Base-by-base conservation (phyloP, 1,140 invertebrate species). In the Coelopa frigida region DNA sequence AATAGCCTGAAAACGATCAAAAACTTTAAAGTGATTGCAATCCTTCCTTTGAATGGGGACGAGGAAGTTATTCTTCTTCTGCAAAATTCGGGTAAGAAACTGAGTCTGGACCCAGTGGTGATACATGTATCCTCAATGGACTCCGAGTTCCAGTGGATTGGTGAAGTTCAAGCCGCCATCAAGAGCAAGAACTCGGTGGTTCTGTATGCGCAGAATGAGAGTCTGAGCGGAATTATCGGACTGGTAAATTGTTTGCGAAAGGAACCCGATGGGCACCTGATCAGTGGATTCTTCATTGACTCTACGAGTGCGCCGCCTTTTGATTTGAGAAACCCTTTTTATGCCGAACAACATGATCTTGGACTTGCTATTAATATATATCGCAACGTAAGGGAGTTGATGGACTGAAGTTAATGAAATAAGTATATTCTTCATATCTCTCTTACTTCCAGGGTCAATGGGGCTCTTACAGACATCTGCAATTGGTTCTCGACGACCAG, bases 341-440 rank as follows among this genome's bases (percentile, higher is more conserved):
- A 85, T 56, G 58, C 72, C n/a, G 64, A 75, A 11, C 83, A 86
- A 56, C 53, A 84, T 2, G 66, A 78, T 22, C 73, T 85, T 46
- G 84, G 93, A 67, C 68, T 96, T 45, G 78, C 81, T 14, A 70
- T 87, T n/a, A 95, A 94, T 63, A 79, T 95, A 7, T 79, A 78
- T 58, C 71, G 78, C 61, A 63, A 83, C 71, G 76, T 78, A 68
- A n/a, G n/a, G n/a, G n/a, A n/a, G n/a, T n/a, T n/a, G n/a, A n/a
- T n/a, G n/a, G n/a, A n/a, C n/a, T n/a, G n/a, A n/a, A n/a, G n/a
- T n/a, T n/a, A n/a, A n/a, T n/a, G n/a, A n/a, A n/a, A n/a, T n/a
- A n/a, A n/a, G n/a, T n/a, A n/a, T n/a, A n/a, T n/a, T n/a, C n/a
- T n/a, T n/a, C n/a, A 26, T 27, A 11, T 5, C 22, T 27, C 41